Base-by-base conservation (phyloP, 2,113 vertebrate genomes). In the Pipa parva region DNA sequence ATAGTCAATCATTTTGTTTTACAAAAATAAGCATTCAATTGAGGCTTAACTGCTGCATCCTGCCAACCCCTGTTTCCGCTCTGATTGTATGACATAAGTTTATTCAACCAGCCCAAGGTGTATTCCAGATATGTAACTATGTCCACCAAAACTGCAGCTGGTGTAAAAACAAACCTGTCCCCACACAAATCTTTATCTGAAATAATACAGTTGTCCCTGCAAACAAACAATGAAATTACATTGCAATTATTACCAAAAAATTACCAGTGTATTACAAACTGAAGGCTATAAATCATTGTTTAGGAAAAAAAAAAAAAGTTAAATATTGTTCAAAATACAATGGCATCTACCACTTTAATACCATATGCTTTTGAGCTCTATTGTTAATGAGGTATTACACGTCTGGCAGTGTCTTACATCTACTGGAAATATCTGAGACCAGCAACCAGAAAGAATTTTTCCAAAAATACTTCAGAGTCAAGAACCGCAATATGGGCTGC, bases 401-500 rank as follows among this genome's bases (percentile, higher is more conserved):
- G 71, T 82, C 77, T 83, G 77, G 81, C 62, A 77, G 79, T 63
- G 73, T 37, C 74, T 45, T 81, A 72, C 74, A 71, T 80, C 85
- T 95, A 99, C 66, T 97, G 95, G 87, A 99, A 99, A 83, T 97
- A 99, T 85, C 92, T 95, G 70, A 99, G 93, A 81, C 92, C 97
- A 73, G 91, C 94, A 73, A 99, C 96, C 42, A 99, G 92, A 73
- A 99, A 97, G 84, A 99, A 99, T 83, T 99, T 99, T 86, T 99
- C 97, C 84, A 99, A 87, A 88, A 99, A 99, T 87, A 99, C 98
- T 89, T 99, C 97, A 3, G 97, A 99, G 79, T 99, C 97, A 12
- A 99, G 90, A 81, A 99, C 97, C 72, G 97, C 97, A 74, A 99
- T 99, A 80, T 99, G 97, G 68, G 97, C 97, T 45, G 97, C 96